Percentiles rank a stretch among this genome's conserved stretches.
phyloP scores from a whole-genome alignment of 2,888 invertebrate genomes.

The Leptinotarsa peninsularis region DNA sequence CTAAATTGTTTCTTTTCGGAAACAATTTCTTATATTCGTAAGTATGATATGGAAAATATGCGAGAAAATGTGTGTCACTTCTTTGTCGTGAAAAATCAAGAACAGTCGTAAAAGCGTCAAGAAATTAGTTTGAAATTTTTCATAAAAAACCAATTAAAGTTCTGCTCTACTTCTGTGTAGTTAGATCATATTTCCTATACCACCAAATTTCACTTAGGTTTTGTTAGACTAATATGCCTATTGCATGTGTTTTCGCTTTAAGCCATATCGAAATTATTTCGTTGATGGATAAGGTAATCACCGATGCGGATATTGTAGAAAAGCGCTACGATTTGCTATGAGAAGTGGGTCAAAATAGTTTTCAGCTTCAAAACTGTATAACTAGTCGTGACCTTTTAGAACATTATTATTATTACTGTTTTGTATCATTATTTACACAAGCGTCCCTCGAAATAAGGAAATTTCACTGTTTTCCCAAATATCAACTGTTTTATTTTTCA shows the following conservation, averaged over 20 bases:
- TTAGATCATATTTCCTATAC: neutral
- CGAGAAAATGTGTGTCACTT: neutral
- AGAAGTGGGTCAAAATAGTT: neutral
- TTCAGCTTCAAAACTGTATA: too few relatives aligned
- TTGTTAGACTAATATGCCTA: constrained; percentile 1
- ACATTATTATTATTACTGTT: too few relatives aligned
- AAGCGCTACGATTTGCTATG: neutral
- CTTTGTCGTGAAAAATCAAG: neutral
- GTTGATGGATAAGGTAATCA: constrained; percentile 4
- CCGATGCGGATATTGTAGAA: neutral
- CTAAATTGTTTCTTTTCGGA: too few relatives aligned
- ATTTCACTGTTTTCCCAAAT: too few relatives aligned
- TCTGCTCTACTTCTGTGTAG: neutral
- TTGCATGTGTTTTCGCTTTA: constrained; percentile 5
- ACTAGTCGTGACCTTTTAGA: too few relatives aligned
- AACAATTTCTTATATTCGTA: too few relatives aligned
- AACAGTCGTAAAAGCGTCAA: neutral
- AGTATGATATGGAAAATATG: too few relatives aligned
- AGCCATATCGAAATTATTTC: neutral
- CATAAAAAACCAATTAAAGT: neutral
- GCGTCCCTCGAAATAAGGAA: too few relatives aligned
- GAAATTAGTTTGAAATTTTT: neutral
- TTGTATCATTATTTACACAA: too few relatives aligned
- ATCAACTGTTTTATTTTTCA: too few relatives aligned
- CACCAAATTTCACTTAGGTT: neutral